These are phyloP conservation scores for Akabosia matsudoensis DNA, from an alignment of 1,140 invertebrate genomes.

Conservation along the genomic window DNA sequence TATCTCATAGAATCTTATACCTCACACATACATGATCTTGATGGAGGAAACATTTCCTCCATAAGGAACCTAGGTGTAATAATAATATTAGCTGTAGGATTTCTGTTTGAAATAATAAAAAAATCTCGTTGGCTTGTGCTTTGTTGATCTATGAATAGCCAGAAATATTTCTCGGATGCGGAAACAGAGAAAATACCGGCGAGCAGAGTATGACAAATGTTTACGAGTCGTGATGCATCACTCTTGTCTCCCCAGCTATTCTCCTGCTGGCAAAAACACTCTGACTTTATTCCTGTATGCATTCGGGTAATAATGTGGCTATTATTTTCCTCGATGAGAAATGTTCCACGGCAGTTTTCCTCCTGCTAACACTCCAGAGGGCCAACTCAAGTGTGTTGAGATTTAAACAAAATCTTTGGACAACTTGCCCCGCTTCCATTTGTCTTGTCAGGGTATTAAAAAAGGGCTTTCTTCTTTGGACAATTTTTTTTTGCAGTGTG, in stretches of 20 bases:
- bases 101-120: not conserved
- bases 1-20: too few species aligned
- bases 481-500: too few species aligned
- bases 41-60: not conserved
- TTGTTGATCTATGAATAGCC: conserved; percentile 17
- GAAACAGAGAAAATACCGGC: not conserved
- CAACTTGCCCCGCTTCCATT: conserved; percentile 16
- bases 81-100: not conserved
- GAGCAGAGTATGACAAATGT: conserved; percentile 20
- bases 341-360: not conserved
- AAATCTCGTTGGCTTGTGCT: not conserved
- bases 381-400: not conserved
- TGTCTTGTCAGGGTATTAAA: conserved; percentile 5
- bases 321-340: too few species aligned
- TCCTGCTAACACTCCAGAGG: conserved; percentile 19
- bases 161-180: not conserved
- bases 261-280: not conserved
- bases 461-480: too few species aligned
- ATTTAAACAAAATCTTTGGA: conserved; percentile 18
- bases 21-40: not conserved
- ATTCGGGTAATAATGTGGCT: too few species aligned
- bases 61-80: not conserved
- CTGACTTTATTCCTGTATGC: too few species aligned
- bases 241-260: not conserved
- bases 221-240: conserved; percentile 21